Percentiles rank a stretch among this genome's conserved stretches.
These are phyloP conservation scores for Amblyraja radiata DNA, from an alignment of 2,797 vertebrate genomes.

Conservation along the genomic window DNA sequence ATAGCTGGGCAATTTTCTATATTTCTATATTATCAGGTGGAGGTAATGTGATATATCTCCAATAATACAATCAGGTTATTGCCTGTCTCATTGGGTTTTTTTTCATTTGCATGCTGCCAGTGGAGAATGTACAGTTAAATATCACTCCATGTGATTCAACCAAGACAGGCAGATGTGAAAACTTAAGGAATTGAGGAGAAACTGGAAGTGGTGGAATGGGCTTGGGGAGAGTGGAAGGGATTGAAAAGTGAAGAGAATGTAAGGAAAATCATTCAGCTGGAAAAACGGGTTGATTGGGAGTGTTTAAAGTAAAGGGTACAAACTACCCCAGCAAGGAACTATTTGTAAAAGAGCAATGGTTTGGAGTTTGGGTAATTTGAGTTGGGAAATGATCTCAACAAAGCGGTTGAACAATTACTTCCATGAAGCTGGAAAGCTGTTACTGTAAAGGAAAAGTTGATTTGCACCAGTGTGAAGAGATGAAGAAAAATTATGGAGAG, in stretches of 20 bases:
- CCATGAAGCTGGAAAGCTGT: background rate
- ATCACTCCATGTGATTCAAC: background rate
- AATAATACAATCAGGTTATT: too few relatives aligned
- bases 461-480: background rate
- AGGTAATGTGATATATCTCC: too few relatives aligned
- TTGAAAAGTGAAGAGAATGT: background rate
- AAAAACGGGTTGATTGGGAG: background rate
- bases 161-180: background rate
- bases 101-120: background rate
- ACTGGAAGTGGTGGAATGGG: too few relatives aligned
- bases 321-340: background rate
- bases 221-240: background rate
- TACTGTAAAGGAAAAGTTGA: background rate
- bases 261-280: background rate
- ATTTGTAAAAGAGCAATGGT: background rate
- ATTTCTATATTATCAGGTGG: too few relatives aligned
- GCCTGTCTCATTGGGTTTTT: too few relatives aligned
- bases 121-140: background rate
- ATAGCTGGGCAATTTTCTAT: too few relatives aligned
- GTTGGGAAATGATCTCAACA: background rate
- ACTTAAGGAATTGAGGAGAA: background rate
- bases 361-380: background rate
- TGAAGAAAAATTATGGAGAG: background rate
- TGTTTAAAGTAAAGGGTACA: background rate
- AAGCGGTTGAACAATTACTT: background rate